Base-by-base conservation (phyloP, 2,888 invertebrate genomes). In the Smittia aterrima region DNA sequence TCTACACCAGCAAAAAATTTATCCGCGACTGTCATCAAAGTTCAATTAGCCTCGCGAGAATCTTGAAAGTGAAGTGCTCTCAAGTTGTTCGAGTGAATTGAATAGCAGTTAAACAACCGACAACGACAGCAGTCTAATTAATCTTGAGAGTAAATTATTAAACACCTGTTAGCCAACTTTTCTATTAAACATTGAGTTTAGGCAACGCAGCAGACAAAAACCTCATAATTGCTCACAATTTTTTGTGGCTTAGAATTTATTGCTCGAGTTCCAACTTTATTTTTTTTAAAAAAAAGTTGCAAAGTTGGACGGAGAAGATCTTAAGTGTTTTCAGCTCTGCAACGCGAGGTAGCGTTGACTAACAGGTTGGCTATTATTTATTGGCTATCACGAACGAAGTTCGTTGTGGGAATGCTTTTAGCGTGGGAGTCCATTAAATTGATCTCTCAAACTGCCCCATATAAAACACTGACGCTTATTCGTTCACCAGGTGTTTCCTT, bases 211-310 rank as follows among this genome's bases (percentile, higher is more conserved):
- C 64, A 2, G 11, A 13, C 16, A 64, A 64, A 64, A 64, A 64
- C 1, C 27, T 25, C 27, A 24, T 27, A 62, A 54, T 72, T 72
- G 72, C 38, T 25, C 7, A 18, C 58, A 38, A 18, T 53, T 24
- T 72, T 54, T 54, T 72, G 72, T 72, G 72, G 62, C 72, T 53
- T 25, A 62, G 72, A 72, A 72, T 72, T 72, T 72, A 72, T 72
- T 38, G 72, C 62, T 72, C 32, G 18, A 66, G 38, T 25, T 66
- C 7, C 66, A 38, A 18, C 66, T 66, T 64, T 64, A 7, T 27
- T 64, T 18, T 47, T 16, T 22, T 18, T 58, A 58, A 58, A 22
- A 18, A 18, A 58, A 64, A 64, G 64, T 64, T 64, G 25, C 25
- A 64, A 64, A 64, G 64, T 64, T 64, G 7, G 58, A 3, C 20